Base-by-base conservation (phyloP, 2,797 vertebrate genomes). In the Decapterus maruadsi region DNA sequence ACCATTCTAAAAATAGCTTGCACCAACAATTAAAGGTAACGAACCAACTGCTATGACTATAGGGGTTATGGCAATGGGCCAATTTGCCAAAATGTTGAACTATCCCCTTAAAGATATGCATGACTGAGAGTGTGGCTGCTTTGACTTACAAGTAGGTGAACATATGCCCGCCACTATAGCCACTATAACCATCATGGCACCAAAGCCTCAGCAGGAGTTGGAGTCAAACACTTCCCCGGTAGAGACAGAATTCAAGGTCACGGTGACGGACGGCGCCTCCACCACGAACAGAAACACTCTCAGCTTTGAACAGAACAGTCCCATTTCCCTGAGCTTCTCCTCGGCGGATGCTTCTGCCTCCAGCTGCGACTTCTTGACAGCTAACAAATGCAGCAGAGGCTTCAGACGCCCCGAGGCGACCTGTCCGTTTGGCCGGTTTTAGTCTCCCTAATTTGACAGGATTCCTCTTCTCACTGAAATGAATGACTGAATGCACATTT, bases 341-440 rank as follows among this genome's bases (percentile, higher is more conserved):
- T 57, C 22, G n/a, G 19, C 46, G 31, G 54, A 57, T 36, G 54
- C 46, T 68, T 68, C 19, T 55, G 51, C 14, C 38, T 43, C 29
- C 45, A 20, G 54, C 51, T 38, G 53, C 58, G 57, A 57, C 54
- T 48, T 50, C 43, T 57, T 67, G 56, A 67, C 62, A 59, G 45
- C 20, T 58, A 26, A 66, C 55, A 58, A 42, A 74, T 31, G 45
- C 17, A 56, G 42, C 48, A 34, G 8, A 29, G 20, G 29, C 22
- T 26, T 58, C n/a, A 26, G 34, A 42, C 43, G 42, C 43, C 67
- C 26, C n/a, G 60, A 20, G 46, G 54, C 51, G n/a, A 34, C 51
- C 59, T 40, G 67, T 61, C 16, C 60, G 56, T 17, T 51, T 64
- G 13, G 31, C 42, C 31, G 54, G 34, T 62, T 59, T 53, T 51